Conservation (phyloP, 2,797 vertebrate species). For the Sebastes goodei region DNA sequence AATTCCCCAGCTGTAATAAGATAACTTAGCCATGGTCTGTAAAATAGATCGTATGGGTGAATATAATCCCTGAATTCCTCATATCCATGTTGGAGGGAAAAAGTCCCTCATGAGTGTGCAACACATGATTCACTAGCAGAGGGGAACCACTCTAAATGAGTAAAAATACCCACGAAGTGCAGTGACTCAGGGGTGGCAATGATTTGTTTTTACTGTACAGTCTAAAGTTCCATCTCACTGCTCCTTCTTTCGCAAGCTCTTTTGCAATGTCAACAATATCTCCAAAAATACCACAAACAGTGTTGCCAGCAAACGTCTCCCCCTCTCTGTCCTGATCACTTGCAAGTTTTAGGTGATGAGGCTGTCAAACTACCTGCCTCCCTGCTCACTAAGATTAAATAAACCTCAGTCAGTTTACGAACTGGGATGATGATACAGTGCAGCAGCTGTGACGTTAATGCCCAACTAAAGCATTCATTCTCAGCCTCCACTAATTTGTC, state of each 20-base stretch:
- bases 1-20: background rate
- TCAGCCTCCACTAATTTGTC: conserved; percentile 49
- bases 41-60: background rate
- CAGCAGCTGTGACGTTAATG: conserved; percentile 43
- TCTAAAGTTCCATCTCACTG: conserved; percentile 14
- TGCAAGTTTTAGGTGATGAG: background rate
- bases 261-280: conserved; percentile 55
- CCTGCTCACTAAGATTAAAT: conserved; percentile 19
- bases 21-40: background rate
- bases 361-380: conserved; percentile 17
- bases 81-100: background rate
- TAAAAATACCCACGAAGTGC: conserved; percentile 2
- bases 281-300: conserved; percentile 55
- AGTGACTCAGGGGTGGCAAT: conserved; percentile 19
- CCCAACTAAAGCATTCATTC: conserved; percentile 39
- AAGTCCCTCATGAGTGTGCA: conserved; percentile 22
- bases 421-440: conserved; percentile 49
- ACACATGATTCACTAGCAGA: conserved; percentile 29
- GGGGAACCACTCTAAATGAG: conserved; percentile 13
- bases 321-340: background rate
- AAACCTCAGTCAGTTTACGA: conserved; percentile 15
- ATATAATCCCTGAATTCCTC: conserved; percentile 4
- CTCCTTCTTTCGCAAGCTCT: conserved; percentile 31
- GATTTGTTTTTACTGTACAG: conserved; percentile 20
- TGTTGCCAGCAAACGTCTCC: background rate